Base-by-base conservation (phyloP, 2,113 vertebrate species). In the Beaufortia kweichowensis region DNA sequence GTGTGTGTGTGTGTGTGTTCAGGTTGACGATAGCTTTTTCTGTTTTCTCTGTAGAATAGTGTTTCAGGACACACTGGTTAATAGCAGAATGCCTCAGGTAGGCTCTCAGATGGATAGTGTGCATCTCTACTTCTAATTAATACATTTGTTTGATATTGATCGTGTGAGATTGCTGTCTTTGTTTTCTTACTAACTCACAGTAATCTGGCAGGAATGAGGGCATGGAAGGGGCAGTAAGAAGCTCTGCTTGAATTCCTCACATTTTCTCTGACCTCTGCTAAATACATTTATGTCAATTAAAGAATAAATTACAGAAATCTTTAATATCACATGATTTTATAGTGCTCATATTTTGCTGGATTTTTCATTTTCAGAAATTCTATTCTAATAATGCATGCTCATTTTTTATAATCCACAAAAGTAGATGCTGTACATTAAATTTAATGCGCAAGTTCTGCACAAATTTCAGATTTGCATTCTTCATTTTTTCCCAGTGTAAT, bases 1-100 rank as follows among this genome's bases (percentile, higher is more conserved):
- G 82, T 84, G 64, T 17, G 78, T n/a, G 76, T 56, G 75, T 67
- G 75, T 55, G 78, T 15, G 79, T 80, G 67, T 83, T 85, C 90
- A 89, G 91, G 90, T 91, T 92, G 90, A 91, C 90, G 89, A 91
- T 89, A 91, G 91, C 86, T 92, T 83, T 92, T 91, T 92, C 89
- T 93, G 91, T 92, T 92, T 87, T 92, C 91, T 91, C 91, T 92
- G 90, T 93, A 91, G 91, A 92, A 90, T 93, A 92, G 91, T 92
- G 91, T 91, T 92, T 92, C 91, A 92, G 92, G 91, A 92, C 88
- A 72, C 82, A 81, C 71, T 86, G 77, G 89, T 92, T 93, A 93
- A 91, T 91, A 86, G 89, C 92, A 92, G 92, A 91, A 90, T 92
- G 91, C 85, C 92, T 80, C 91, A 91, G 92, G 91, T 93, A 93